phyloP scores from a whole-genome alignment of 2,888 invertebrate genomes.

The Myopa testacea region DNA sequence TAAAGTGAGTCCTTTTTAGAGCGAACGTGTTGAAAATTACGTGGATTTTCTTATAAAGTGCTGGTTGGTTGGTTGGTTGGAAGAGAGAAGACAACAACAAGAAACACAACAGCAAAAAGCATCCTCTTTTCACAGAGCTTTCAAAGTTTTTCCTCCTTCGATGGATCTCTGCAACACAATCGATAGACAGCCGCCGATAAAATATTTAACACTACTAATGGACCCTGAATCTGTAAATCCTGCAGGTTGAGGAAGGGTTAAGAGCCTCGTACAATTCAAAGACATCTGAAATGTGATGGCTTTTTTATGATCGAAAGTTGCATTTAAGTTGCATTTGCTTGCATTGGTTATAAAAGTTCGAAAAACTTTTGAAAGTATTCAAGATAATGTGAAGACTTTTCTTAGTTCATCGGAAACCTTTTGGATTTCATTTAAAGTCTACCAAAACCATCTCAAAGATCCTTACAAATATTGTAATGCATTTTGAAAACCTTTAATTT shows the following conservation, averaged over 20 bases:
- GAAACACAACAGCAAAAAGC: too few species aligned
- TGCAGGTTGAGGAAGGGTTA: too few species aligned
- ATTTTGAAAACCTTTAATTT: background rate
- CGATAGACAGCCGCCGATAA: background rate
- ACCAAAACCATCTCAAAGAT: background rate
- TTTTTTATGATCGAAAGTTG: too few species aligned
- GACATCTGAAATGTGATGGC: too few species aligned
- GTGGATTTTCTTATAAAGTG: conserved; percentile 4
- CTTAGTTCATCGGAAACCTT: too few species aligned
- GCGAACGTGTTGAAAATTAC: conserved; percentile 13
- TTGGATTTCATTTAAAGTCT: background rate
- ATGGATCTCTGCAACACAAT: background rate
- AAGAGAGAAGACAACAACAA: background rate
- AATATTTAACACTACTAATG: conserved; percentile 12
- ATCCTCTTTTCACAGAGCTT: too few species aligned
- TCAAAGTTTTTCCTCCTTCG: too few species aligned
- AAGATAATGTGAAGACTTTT: too few species aligned
- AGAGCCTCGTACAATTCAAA: too few species aligned
- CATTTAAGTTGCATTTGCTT: too few species aligned
- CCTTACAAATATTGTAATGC: background rate
- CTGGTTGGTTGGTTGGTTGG: background rate
- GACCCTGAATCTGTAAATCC: background rate
- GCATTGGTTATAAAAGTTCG: too few species aligned
- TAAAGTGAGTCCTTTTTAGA: conserved; percentile 5
- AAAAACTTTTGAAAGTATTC: too few species aligned